phyloP scores from a whole-genome alignment of 2,797 vertebrate species.

The Poliocrania exsul region DNA sequence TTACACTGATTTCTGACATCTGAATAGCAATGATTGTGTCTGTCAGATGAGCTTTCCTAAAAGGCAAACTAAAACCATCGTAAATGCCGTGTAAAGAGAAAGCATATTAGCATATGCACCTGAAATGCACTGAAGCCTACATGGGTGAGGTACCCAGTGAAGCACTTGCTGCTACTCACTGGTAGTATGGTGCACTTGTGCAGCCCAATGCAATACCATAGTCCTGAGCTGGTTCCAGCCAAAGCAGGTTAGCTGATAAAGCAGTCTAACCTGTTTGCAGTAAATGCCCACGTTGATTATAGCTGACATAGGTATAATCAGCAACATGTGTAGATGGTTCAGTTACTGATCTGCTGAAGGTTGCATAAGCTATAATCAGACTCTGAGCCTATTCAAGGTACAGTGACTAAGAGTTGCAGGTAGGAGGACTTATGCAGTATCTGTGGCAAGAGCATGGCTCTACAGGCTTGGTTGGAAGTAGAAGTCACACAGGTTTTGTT shows the following conservation, averaged over 20 bases:
- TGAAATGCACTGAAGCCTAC: background rate
- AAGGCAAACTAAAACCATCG: background rate
- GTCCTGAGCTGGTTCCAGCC: background rate
- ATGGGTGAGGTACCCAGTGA: fast-evolving
- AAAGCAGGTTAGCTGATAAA: background rate
- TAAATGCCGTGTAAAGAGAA: background rate
- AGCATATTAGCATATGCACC: fast-evolving
- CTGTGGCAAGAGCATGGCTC: background rate
- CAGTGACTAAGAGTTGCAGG: background rate
- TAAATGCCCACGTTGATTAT: background rate
- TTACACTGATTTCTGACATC: background rate
- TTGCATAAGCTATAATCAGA: background rate
- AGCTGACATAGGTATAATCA: background rate
- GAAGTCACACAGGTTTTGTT: background rate
- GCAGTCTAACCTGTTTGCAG: background rate
- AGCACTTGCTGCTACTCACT: background rate
- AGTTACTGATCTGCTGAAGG: background rate
- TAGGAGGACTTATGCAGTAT: background rate
- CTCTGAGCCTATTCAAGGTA: background rate
- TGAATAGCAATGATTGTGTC: background rate
- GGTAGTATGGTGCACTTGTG: background rate
- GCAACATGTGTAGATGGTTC: background rate
- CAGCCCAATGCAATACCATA: fast-evolving
- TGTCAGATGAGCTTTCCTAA: background rate
- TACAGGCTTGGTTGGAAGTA: background rate